Conservation (phyloP, 2,113 vertebrate species). For the Ameiurus melas region DNA sequence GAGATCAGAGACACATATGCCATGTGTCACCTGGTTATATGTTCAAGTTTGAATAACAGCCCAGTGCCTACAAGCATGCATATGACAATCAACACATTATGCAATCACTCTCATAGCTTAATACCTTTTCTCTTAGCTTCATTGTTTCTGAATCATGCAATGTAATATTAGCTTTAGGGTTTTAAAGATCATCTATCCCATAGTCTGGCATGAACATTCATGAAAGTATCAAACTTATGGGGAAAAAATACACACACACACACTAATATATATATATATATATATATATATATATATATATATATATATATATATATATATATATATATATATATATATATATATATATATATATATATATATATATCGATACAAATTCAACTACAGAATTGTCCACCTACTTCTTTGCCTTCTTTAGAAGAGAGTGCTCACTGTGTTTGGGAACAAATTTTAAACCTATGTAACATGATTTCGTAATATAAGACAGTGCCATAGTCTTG, state of each 20-base stretch:
- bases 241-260: neutral
- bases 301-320: too few relatives aligned
- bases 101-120: neutral
- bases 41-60: slow-evolving; percentile 33
- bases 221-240: neutral
- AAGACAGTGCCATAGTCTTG: slow-evolving; percentile 20
- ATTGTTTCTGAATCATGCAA: neutral
- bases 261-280: too few relatives aligned
- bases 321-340: too few relatives aligned
- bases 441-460: neutral
- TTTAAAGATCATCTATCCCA: neutral
- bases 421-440: neutral
- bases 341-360: too few relatives aligned
- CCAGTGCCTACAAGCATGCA: slow-evolving; percentile 21
- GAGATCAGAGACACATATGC: too few relatives aligned
- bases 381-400: neutral
- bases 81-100: slow-evolving; percentile 23
- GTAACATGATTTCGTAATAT: slow-evolving; percentile 19
- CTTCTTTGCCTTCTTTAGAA: neutral
- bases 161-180: neutral
- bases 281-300: too few relatives aligned
- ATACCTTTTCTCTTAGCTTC: neutral
- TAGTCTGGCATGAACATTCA: neutral
- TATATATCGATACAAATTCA: too few relatives aligned
- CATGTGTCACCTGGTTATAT: neutral